These are phyloP conservation scores for Sturmia bella DNA, from an alignment of 2,888 invertebrate species.

Conservation along the genomic window DNA sequence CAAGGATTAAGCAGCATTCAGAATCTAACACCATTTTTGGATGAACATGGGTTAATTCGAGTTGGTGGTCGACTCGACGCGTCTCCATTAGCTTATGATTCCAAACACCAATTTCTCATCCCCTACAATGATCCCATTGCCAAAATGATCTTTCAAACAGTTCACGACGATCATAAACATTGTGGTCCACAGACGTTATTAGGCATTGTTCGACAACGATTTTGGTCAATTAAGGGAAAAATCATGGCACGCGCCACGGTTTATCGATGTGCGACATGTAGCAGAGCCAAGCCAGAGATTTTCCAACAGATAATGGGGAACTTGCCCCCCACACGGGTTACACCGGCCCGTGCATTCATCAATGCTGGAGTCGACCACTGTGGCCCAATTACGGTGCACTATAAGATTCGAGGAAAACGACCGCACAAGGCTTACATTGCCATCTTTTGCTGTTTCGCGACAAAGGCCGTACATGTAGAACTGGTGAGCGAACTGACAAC, in stretches of 20 bases:
- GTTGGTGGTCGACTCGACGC: conserved; percentile 72
- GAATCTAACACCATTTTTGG: neutral
- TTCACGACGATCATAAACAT: conserved; percentile 23
- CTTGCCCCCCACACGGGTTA: conserved; percentile 46
- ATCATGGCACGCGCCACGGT: conserved; percentile 22
- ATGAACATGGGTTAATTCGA: neutral
- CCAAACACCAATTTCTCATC: conserved; percentile 72
- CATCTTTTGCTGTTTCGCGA: conserved; percentile 33
- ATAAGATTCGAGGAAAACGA: conserved; percentile 21
- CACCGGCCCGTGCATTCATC: conserved; percentile 34
- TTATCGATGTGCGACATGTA: conserved; percentile 6
- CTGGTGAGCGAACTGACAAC: conserved; percentile 49
- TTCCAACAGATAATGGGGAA: conserved; percentile 35
- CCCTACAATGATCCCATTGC: conserved; percentile 64
- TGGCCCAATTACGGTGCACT: conserved; percentile 30
- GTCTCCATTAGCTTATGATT: conserved; percentile 43
- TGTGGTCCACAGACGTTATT: conserved; percentile 8
- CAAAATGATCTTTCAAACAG: conserved; percentile 14
- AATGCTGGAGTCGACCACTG: conserved; percentile 43
- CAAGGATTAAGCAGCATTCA: neutral
- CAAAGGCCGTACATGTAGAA: conserved; percentile 46
- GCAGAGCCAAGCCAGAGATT: conserved; percentile 20
- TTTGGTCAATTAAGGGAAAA: conserved; percentile 44
- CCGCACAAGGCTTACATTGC: conserved; percentile 31
- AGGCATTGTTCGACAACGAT: conserved; percentile 19